phyloP scores from a whole-genome alignment of 2,797 vertebrate genomes.

The Anisognathus igniventris region DNA sequence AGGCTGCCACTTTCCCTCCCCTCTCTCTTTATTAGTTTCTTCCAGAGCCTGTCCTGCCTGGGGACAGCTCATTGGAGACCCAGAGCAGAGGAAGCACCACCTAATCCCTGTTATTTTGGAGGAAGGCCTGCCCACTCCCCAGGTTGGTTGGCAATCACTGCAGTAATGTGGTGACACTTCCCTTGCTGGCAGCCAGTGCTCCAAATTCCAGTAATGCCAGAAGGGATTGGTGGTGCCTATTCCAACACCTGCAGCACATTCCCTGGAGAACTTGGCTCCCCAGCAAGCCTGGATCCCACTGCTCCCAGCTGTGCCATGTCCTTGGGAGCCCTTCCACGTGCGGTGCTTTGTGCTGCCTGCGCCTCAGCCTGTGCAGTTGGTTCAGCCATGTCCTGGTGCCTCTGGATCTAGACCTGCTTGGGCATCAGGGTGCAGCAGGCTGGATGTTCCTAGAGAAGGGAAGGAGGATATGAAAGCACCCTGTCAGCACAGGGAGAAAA shows the following conservation, averaged over 20 bases:
- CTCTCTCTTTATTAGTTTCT: neutral
- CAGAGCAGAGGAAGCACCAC: accelerated
- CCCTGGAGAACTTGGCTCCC: neutral
- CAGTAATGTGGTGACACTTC: accelerated
- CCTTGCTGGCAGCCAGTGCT: neutral
- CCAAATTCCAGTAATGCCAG: neutral
- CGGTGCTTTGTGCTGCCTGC: neutral
- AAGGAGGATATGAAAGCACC: neutral
- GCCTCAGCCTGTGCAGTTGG: neutral
- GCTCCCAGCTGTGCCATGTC: neutral
- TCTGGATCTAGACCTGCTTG: neutral
- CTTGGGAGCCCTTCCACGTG: neutral
- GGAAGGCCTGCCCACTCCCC: accelerated
- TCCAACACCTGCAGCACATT: accelerated
- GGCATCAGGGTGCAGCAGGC: neutral
- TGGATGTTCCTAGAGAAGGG: neutral
- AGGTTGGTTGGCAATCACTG: neutral
- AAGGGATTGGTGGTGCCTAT: neutral
- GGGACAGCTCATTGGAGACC: neutral
- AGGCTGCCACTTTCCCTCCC: neutral
- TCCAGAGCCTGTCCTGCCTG: neutral
- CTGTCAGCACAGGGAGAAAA: neutral
- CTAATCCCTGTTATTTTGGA: neutral
- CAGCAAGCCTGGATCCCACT: neutral
- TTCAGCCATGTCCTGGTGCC: neutral